These are phyloP conservation scores for Diabrotica virgifera DNA, from an alignment of 1,140 invertebrate genomes.

Conservation along the genomic window DNA sequence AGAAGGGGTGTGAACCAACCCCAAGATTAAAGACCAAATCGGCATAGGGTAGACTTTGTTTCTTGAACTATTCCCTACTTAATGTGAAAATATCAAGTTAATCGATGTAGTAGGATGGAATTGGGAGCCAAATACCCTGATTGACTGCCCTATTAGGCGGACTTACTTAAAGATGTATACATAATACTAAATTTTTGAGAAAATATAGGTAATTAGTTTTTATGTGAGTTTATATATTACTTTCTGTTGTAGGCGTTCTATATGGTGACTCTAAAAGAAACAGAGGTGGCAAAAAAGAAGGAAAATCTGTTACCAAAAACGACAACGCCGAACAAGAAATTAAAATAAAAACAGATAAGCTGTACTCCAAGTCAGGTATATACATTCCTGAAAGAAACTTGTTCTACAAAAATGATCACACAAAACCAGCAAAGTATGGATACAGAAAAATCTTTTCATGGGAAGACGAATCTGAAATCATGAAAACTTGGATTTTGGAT, in stretches of 20 bases:
- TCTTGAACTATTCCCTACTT: too few relatives aligned
- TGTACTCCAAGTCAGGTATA: constrained; percentile 10
- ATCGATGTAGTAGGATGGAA: too few relatives aligned
- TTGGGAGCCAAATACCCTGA: too few relatives aligned
- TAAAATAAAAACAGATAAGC: constrained; percentile 8
- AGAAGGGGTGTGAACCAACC: too few relatives aligned
- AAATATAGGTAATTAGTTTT: too few relatives aligned
- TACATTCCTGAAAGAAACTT: neutral
- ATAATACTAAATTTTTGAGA: too few relatives aligned
- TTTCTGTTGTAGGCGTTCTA: neutral
- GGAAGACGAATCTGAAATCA: constrained; percentile 6
- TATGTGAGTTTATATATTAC: too few relatives aligned
- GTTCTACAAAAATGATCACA: constrained; percentile 6
- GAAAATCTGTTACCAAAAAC: constrained; percentile 4
- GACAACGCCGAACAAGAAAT: neutral
- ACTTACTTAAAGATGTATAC: too few relatives aligned
- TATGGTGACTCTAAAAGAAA: constrained; percentile 8
- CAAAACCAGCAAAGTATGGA: constrained; percentile 8
- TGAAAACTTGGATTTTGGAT: neutral
- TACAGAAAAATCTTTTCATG: constrained; percentile 7
- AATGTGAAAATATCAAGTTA: too few relatives aligned
- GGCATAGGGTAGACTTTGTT: too few relatives aligned
- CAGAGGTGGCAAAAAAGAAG: constrained; percentile 7
- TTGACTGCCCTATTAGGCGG: too few relatives aligned
- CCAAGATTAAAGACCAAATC: too few relatives aligned